Conservation (phyloP, 1,140 invertebrate genomes). For the Hetaerina americana region DNA sequence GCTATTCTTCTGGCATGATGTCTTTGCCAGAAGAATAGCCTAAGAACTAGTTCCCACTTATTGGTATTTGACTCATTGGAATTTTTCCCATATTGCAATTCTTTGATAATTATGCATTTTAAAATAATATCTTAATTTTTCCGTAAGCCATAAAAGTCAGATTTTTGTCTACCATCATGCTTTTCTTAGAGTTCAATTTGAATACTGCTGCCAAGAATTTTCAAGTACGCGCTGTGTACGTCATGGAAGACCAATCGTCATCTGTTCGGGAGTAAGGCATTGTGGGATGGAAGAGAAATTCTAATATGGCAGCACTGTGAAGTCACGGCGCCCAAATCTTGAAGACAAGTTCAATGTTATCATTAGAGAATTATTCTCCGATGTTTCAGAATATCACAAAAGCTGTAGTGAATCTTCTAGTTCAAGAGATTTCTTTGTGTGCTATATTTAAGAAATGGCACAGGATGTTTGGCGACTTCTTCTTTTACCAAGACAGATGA, state of each 20-base stretch:
- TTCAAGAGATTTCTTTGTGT: neutral
- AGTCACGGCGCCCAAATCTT: neutral
- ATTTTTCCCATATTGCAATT: no score
- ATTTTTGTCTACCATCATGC: no score
- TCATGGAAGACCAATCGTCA: neutral
- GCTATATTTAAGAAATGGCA: neutral
- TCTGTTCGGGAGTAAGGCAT: neutral
- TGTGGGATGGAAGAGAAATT: slow-evolving; percentile 2
- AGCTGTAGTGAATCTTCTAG: neutral
- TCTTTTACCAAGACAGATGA: neutral
- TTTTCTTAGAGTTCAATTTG: neutral
- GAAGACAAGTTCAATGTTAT: neutral
- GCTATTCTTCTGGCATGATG: no score
- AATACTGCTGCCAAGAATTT: neutral
- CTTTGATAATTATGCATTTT: no score
- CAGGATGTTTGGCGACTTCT: neutral
- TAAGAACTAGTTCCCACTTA: no score
- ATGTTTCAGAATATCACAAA: neutral
- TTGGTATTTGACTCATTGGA: no score
- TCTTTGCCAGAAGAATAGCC: no score
- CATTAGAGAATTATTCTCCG: neutral
- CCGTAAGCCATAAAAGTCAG: no score
- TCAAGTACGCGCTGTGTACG: neutral
- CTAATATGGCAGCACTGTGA: slow-evolving; percentile 3
- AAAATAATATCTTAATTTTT: no score